A percentile compares a stretch with the other conserved stretches of the same genome.
Evolutionary conservation across 2,797 vertebrate genomes (phyloP).

Genomic region (Morelia viridis): DNA sequence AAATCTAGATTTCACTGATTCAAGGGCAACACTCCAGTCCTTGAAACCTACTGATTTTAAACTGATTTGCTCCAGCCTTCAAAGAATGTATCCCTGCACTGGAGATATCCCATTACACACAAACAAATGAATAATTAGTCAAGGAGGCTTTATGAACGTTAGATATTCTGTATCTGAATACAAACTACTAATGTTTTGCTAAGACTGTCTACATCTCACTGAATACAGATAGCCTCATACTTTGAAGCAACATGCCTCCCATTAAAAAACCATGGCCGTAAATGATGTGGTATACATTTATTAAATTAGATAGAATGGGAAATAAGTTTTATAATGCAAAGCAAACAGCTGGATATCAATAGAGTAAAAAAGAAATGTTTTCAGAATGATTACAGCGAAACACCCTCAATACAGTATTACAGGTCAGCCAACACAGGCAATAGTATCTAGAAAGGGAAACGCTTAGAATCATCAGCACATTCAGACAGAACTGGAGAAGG

Average conservation of each 20-base stretch:
- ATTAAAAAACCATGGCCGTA: slow-evolving; percentile 28
- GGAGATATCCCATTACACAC: not conserved
- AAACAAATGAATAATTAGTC: slow-evolving; percentile 5
- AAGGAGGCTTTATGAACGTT: not conserved
- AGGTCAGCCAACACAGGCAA: slow-evolving; percentile 60
- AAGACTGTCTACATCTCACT: not conserved
- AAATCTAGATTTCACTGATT: not conserved
- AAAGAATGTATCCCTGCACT: not conserved
- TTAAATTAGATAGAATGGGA: slow-evolving; percentile 73
- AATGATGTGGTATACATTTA: slow-evolving; percentile 67
- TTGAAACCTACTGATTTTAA: not conserved
- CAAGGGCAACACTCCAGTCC: not conserved
- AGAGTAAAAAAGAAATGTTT: slow-evolving; percentile 61
- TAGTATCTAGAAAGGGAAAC: slow-evolving; percentile 50
- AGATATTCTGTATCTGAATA: not conserved
- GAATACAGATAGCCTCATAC: not conserved
- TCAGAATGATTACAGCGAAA: slow-evolving; percentile 66
- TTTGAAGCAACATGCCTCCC: not conserved
- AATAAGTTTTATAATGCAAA: slow-evolving; percentile 69
- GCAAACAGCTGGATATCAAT: slow-evolving; percentile 54
- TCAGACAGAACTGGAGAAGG: slow-evolving; percentile 55
- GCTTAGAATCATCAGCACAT: slow-evolving; percentile 65
- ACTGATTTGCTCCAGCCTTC: not conserved
- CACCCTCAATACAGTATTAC: slow-evolving; percentile 61
- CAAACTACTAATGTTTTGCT: not conserved